phyloP scores from a whole-genome alignment of 2,113 vertebrate genomes.

The Macrotis lagotis region DNA sequence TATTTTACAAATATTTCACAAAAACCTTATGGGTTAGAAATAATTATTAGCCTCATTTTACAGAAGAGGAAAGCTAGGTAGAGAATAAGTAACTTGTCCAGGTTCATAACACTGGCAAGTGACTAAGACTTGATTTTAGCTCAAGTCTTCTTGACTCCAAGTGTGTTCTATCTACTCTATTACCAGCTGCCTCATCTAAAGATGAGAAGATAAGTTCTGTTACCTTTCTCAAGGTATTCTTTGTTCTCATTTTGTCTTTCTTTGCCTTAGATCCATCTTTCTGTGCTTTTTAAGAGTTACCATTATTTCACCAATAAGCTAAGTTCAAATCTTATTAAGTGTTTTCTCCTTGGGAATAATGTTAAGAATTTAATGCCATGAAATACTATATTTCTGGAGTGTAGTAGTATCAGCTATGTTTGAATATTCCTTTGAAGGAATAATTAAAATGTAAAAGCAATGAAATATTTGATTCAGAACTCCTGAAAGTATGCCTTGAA shows the following conservation, averaged over 20 bases:
- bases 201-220: neutral
- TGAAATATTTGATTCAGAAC: neutral
- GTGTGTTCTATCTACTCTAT: neutral
- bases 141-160: neutral
- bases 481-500: neutral
- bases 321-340: neutral
- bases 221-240: neutral
- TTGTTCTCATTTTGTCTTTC: neutral
- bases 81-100: neutral
- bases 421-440: neutral
- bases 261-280: neutral
- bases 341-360: neutral
- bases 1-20: neutral
- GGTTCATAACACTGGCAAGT: neutral
- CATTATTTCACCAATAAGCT: neutral
- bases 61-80: neutral
- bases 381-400: neutral
- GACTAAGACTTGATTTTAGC: neutral
- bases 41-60: neutral
- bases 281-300: neutral
- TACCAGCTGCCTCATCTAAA: neutral
- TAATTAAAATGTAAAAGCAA: neutral
- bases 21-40: neutral
- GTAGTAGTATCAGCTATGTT: neutral
- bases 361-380: neutral